Percentiles rank a stretch among this genome's conserved stretches.
Evolutionary conservation across 1,140 invertebrate species (phyloP).

Genomic region (Drosophila parvula): DNA sequence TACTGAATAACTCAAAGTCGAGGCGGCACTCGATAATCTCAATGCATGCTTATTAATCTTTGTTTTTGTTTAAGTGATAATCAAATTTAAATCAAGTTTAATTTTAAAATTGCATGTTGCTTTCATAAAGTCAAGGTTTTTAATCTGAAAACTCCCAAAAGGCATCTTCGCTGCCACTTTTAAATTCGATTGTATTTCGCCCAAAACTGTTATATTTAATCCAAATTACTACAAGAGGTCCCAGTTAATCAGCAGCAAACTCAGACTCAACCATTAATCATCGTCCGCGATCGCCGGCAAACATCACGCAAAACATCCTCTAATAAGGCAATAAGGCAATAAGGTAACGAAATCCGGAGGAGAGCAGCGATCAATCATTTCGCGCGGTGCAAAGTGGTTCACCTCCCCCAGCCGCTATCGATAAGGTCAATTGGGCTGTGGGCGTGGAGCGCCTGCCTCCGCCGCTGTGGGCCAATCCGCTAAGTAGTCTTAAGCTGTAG

Average conservation of each 20-base stretch:
- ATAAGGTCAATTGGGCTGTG: slow-evolving; percentile 69
- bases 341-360: slow-evolving; percentile 10
- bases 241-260: slow-evolving; percentile 1
- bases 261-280: slow-evolving; percentile 24
- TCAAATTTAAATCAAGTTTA: not conserved
- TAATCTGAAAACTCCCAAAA: not conserved
- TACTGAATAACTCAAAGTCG: not conserved
- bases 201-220: slow-evolving; percentile 3
- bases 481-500: slow-evolving; percentile 65
- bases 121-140: slow-evolving; percentile 1
- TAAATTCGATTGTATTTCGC: not conserved
- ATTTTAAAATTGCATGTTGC: not conserved
- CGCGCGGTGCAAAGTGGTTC: slow-evolving; percentile 21
- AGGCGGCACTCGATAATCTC: not conserved
- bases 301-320: slow-evolving; percentile 12
- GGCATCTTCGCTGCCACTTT: not conserved
- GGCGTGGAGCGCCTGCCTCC: slow-evolving; percentile 54
- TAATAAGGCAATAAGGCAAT: slow-evolving; percentile 15
- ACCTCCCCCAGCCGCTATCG: slow-evolving; percentile 17
- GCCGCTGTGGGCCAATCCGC: slow-evolving; percentile 29
- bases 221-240: slow-evolving; percentile 2
- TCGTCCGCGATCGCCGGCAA: not conserved
- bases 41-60: not conserved
- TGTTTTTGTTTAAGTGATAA: not conserved
- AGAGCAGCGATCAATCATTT: slow-evolving; percentile 35